A percentile compares a stretch with the other conserved stretches of the same genome.
Evolutionary conservation across 2,113 vertebrate species (phyloP).

Genomic region (Nycticryphes semicollaris): DNA sequence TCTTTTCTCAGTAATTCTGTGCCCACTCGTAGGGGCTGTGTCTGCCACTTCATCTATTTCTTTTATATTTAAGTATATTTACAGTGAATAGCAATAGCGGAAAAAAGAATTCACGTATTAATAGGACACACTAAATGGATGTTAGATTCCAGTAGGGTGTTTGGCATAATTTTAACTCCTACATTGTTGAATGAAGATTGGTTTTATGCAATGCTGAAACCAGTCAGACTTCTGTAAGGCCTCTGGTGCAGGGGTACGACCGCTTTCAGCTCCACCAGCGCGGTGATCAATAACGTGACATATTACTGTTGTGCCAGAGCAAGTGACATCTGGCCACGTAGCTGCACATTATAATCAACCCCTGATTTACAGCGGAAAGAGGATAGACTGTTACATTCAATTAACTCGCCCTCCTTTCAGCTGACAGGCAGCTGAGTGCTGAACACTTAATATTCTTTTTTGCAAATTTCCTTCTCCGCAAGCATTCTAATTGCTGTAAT

Average conservation of each 20-base stretch:
- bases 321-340: conserved; percentile 18
- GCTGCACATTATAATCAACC: conserved; percentile 44
- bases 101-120: not conserved
- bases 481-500: conserved; percentile 34
- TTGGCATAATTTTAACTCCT: not conserved
- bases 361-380: conserved; percentile 16
- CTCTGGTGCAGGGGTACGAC: not conserved
- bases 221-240: not conserved
- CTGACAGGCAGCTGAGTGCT: not conserved
- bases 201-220: not conserved
- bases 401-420: conserved; percentile 18
- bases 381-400: conserved; percentile 36
- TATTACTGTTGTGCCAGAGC: not conserved
- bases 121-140: not conserved
- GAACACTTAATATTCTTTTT: conserved; percentile 13
- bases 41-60: not conserved
- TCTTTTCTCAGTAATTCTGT: not conserved
- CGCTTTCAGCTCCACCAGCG: not conserved
- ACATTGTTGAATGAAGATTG: not conserved
- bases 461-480: conserved; percentile 20
- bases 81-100: not conserved
- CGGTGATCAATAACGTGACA: not conserved
- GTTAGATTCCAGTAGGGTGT: not conserved
- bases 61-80: not conserved
- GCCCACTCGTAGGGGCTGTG: not conserved